Evolutionary conservation across 2,888 invertebrate species (phyloP), one percentile per base, ranked within the genome.

Genomic region (Drosophila pegasa): DNA sequence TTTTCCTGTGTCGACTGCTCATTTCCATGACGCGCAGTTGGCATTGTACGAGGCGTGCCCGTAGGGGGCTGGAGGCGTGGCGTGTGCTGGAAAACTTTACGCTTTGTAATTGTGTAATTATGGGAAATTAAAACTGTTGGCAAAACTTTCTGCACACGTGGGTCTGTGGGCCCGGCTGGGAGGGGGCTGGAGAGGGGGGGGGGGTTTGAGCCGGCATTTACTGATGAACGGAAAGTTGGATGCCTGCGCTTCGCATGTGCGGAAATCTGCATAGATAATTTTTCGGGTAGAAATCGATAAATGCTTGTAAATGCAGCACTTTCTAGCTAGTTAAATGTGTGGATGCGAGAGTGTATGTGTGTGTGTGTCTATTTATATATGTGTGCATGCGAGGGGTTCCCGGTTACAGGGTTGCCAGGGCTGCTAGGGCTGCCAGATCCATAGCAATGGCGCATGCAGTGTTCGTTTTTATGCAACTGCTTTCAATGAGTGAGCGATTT

Each of bases 41-140:
- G 87, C 79, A 84, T 81, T 84, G 85, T 87, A 60, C 51, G 67
- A 65, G 87, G 83, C 71, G 80, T 68, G 73, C 67, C 82, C 73
- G 41, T 33, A 52, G 66, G 56, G 54, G 54, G 64, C 54, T 48
- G 58, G 54, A 57, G 88, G 84, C 76, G 87, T 79, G 87, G 79
- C 85, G 75, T 82, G 86, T 80, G 87, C 83, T 84, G 83, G 51
- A 85, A 86, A 86, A 86, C 88, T 86, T 86, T 86, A 85, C 89
- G 87, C 87, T 89, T 89, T 89, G 89, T 86, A 86, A 86, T 86
- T 86, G 89, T 86, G 86, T 86, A 86, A 89, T 86, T 86, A 86
- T 86, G 89, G 89, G 86, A 86, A 86, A 86, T 89, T 86, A 86
- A 88, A 86, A 86, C 87, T 88, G 89, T 86, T 87, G 82, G 89